A percentile compares a stretch with the other conserved stretches of the same genome.
These are phyloP conservation scores for Nasua narica DNA, from an alignment of 2,797 vertebrate genomes.

Conservation along the genomic window DNA sequence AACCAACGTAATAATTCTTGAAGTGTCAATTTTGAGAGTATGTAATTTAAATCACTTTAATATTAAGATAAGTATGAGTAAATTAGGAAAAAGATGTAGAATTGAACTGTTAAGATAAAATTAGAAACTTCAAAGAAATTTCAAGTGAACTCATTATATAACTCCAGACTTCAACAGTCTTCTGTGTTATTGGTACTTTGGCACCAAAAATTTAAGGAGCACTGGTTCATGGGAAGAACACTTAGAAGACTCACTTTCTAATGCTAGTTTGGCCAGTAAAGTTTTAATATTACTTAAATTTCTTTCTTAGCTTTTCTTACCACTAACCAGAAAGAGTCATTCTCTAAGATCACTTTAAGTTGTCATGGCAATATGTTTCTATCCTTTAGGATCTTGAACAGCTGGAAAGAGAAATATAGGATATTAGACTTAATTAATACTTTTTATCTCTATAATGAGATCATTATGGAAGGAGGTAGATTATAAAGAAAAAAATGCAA, in stretches of 20 bases:
- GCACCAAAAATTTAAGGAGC: conserved; percentile 4
- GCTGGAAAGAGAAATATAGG: conserved; percentile 7
- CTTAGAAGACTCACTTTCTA: not conserved
- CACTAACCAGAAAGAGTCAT: not conserved
- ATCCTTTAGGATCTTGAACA: not conserved
- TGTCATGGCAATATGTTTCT: not conserved
- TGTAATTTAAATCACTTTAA: conserved; percentile 38
- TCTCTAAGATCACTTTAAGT: not conserved
- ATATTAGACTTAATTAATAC: conserved; percentile 11
- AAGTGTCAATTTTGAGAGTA: conserved; percentile 20
- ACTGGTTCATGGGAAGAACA: not conserved
- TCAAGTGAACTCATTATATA: conserved; percentile 18
- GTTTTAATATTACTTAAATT: not conserved
- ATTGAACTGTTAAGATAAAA: conserved; percentile 46
- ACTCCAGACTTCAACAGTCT: conserved; percentile 2
- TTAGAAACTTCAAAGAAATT: conserved; percentile 32
- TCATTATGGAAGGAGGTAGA: not conserved
- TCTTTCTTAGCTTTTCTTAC: conserved; percentile 26
- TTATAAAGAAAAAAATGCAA: conserved; percentile 3
- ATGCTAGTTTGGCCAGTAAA: conserved; percentile 3
- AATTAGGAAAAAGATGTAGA: conserved; percentile 13
- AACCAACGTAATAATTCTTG: conserved; percentile 13
- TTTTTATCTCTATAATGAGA: not conserved
- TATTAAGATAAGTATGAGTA: conserved; percentile 32
- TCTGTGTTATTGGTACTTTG: not conserved